A percentile compares a stretch with the other conserved stretches of the same genome.
phyloP scores from a whole-genome alignment of 2,113 vertebrate genomes.

The Plotosus lineatus region DNA sequence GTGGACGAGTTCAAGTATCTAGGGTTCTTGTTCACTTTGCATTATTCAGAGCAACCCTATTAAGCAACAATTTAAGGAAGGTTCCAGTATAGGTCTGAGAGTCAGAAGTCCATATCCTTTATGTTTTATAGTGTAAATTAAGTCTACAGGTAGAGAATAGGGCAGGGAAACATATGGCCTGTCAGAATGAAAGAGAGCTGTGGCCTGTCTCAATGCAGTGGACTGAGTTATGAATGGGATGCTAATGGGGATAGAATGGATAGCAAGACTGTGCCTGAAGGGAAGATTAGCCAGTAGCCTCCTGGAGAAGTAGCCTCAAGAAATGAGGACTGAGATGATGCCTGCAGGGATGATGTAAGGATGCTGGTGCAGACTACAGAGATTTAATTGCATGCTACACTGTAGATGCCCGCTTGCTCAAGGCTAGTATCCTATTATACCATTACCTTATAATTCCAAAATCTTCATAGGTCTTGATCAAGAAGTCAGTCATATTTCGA shows the following conservation, averaged over 20 bases:
- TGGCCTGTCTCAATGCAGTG: background rate
- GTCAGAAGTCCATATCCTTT: background rate
- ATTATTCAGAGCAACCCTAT: no score
- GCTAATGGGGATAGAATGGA: background rate
- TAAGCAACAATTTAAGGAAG: background rate
- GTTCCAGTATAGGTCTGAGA: background rate
- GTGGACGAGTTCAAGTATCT: no score
- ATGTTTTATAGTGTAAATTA: background rate
- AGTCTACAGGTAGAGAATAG: no score
- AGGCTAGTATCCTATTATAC: background rate
- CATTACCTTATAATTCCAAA: constrained; percentile 70
- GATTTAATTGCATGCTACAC: background rate
- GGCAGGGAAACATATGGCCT: no score
- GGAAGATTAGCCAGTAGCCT: no score
- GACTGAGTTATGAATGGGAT: background rate
- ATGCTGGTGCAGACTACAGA: background rate
- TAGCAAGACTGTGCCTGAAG: background rate
- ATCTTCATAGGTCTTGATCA: constrained; percentile 85
- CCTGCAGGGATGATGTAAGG: background rate
- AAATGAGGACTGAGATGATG: background rate
- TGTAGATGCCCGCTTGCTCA: background rate
- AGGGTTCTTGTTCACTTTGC: no score
- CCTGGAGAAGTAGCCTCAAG: background rate
- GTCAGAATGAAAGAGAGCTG: background rate
- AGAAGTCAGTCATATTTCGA: constrained; percentile 88